Base-by-base conservation (phyloP, 2,113 vertebrate genomes). In the Taurulus bubalis region DNA sequence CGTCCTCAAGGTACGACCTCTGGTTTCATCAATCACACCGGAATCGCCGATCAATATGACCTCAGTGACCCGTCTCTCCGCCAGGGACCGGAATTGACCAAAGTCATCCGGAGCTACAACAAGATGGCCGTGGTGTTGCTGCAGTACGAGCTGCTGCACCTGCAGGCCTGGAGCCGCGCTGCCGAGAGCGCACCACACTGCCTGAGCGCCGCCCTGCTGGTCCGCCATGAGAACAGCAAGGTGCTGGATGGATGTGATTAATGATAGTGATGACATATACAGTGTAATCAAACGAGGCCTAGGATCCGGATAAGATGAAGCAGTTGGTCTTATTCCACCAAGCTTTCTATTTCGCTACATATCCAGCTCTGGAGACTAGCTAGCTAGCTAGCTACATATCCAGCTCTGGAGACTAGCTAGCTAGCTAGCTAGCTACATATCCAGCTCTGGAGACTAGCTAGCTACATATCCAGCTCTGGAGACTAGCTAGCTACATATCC, bases 91-190 rank as follows among this genome's bases (percentile, higher is more conserved):
- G 93, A 96, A 86, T 93, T 95, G 94, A 95, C 94, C 24, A 95
- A 93, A 55, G 85, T 94, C 71, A 88, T 96, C 83, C 92, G 81
- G 0, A 92, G 45, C 77, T 97, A 97, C 84, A 96, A 97, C 91
- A 92, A 93, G 91, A 90, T 96, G 89, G 95, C 95, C 12, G 68
- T 91, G 16, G 94, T 92, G 70, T 86, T 97, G 85, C 20, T 96
- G 76, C 94, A 96, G 85, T 96, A 96, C 64, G 96, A 97, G 84
- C 8, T 95, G 64, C 76, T 95, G 80, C 94, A 95, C 89, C 91
- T 96, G 42, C 92, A 87, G 40, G 92, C 67, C 9, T 97, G 96
- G 96, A 93, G 66, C 71, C 90, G 86, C 68, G 94, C 93, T 69
- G 95, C 93, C 65, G 91, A 95, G 62, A 74, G 77, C 22, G 36